Percentiles rank a stretch among this genome's conserved stretches.
phyloP scores from a whole-genome alignment of 1,140 invertebrate species.

The Polyergus mexicanus region DNA sequence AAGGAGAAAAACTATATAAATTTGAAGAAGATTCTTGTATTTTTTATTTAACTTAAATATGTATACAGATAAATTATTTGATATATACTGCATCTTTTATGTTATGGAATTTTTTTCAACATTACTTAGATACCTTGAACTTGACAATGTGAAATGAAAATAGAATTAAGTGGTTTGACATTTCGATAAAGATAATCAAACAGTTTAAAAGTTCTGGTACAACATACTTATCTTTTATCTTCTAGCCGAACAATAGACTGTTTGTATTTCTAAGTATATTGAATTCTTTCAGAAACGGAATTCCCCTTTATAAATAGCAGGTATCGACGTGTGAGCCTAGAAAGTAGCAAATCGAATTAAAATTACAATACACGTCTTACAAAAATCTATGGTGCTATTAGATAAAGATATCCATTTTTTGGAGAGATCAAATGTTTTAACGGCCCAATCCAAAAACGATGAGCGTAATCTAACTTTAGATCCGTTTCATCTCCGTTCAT shows the following conservation, averaged over 20 bases:
- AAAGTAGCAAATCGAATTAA: constrained; percentile 46
- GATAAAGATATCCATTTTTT: constrained; percentile 3
- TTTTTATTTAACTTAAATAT: background rate
- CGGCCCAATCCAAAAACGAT: background rate
- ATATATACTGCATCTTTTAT: background rate
- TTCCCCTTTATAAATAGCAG: background rate
- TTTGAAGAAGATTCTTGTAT: background rate
- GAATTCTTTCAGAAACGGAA: constrained; percentile 23
- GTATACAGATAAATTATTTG: background rate
- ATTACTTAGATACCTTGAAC: background rate
- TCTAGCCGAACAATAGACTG: background rate
- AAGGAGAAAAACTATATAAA: background rate
- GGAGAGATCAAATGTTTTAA: constrained; percentile 45
- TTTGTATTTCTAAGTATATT: background rate
- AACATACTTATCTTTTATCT: background rate
- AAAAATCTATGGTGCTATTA: constrained; percentile 1
- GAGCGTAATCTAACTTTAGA: constrained; percentile 22
- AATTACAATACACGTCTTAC: background rate
- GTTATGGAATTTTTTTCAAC: background rate
- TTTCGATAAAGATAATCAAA: constrained; percentile 14
- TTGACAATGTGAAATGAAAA: background rate
- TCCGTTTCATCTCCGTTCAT: constrained; percentile 6
- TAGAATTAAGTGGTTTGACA: background rate
- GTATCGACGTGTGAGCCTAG: constrained; percentile 12
- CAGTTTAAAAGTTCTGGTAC: background rate